Percentiles rank a stretch among this genome's conserved stretches.
Evolutionary conservation across 2,113 vertebrate genomes (phyloP).

Genomic region (Eubucco bourcierii): DNA sequence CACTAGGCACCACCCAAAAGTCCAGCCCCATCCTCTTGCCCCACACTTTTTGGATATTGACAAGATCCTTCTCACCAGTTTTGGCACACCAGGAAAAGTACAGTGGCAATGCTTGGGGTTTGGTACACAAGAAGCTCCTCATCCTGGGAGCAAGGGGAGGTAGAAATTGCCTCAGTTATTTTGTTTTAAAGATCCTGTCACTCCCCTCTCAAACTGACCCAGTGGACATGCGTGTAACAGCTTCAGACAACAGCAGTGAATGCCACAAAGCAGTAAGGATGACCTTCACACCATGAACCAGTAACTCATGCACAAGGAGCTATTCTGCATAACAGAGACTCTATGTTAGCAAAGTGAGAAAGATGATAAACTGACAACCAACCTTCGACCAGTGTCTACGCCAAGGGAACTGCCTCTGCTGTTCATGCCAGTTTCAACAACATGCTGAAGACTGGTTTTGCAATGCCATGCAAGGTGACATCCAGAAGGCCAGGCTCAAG

Average conservation of each 20-base stretch:
- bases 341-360: background rate
- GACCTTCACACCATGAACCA: rapidly evolving
- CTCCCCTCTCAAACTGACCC: background rate
- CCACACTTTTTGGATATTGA: no score
- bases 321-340: background rate
- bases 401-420: background rate
- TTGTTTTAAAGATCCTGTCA: background rate
- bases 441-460: background rate
- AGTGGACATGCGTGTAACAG: rapidly evolving
- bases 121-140: background rate
- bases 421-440: background rate
- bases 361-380: background rate
- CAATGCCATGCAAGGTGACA: rapidly evolving
- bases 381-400: rapidly evolving
- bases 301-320: rapidly evolving
- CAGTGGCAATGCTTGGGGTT: background rate
- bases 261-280: background rate
- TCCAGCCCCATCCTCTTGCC: no score
- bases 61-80: background rate
- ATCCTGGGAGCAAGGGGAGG: background rate
- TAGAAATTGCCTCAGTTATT: background rate
- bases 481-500: background rate
- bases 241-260: background rate
- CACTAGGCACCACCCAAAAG: no score
- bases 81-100: rapidly evolving